Conservation (phyloP, 2,888 invertebrate species). For the Syrphus vitripennis region DNA sequence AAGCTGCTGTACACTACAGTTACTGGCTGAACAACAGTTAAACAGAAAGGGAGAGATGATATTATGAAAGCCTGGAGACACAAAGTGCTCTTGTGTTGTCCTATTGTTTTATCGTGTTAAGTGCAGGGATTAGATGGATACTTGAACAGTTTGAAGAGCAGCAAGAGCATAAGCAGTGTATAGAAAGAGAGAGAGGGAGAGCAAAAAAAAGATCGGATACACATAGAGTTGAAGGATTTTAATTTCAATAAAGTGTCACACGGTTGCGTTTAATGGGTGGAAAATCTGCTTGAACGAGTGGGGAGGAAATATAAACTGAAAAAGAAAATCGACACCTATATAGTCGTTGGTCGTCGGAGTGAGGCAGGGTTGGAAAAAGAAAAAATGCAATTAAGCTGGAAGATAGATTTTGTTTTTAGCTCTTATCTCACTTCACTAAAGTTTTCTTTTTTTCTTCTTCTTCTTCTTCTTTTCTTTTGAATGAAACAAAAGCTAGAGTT, state of each 20-base stretch:
- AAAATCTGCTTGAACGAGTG: conserved; percentile 62
- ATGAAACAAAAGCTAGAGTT: not conserved
- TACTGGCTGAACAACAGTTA: not conserved
- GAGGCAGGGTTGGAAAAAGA: not conserved
- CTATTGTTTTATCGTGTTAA: conserved; percentile 69
- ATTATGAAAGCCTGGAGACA: conserved; percentile 11
- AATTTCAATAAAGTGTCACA: conserved; percentile 69
- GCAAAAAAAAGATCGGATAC: conserved; percentile 30
- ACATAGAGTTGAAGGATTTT: conserved; percentile 61
- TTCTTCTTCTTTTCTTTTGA: not conserved
- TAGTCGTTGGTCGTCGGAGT: not conserved
- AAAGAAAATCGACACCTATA: conserved; percentile 5
- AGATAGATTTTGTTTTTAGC: conserved; percentile 5
- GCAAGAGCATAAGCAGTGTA: no score
- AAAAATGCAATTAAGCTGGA: conserved; percentile 18
- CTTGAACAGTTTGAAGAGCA: conserved; percentile 47
- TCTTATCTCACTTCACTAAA: not conserved
- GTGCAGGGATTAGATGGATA: conserved; percentile 70
- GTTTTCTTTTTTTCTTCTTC: not conserved
- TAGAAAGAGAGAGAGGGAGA: not conserved
- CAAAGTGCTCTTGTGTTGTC: conserved; percentile 48
- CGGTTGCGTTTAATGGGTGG: conserved; percentile 65
- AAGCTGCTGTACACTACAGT: not conserved
- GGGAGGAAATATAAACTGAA: conserved; percentile 7
- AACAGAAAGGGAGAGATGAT: no score